Evolutionary conservation across 2,113 vertebrate species (phyloP).

Genomic region (Pseudolaguvia tuberculata): DNA sequence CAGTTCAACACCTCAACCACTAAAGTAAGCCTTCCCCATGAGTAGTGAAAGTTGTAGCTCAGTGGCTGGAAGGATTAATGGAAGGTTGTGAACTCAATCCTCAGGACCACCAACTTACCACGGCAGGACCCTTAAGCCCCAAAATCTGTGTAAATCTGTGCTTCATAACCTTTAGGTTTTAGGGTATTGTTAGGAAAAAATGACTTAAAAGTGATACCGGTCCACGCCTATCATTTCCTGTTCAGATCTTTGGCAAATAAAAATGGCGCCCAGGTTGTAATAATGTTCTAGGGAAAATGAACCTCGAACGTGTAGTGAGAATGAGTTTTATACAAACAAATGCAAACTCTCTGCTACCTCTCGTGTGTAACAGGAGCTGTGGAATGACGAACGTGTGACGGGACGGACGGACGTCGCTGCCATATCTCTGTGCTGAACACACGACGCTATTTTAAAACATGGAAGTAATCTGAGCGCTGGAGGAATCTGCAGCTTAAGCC

Average conservation of each 20-base stretch:
- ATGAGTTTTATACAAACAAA: neutral
- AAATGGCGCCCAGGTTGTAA: too few species aligned
- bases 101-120: too few species aligned
- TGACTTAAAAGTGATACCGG: too few species aligned
- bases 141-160: neutral
- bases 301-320: neutral
- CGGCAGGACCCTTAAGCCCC: too few species aligned
- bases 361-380: slow-evolving; percentile 36
- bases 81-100: too few species aligned
- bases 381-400: slow-evolving; percentile 40
- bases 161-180: neutral
- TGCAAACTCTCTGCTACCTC: neutral
- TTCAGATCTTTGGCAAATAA: neutral
- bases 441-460: slow-evolving; percentile 68
- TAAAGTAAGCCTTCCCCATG: neutral
- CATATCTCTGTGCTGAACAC: slow-evolving; percentile 51
- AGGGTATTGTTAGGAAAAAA: neutral
- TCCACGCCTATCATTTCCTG: too few species aligned
- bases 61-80: too few species aligned
- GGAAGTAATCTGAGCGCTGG: slow-evolving; percentile 63
- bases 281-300: neutral
- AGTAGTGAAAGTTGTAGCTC: neutral
- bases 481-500: slow-evolving; percentile 52
- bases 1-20: too few species aligned
- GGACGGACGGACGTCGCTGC: slow-evolving; percentile 30